These are phyloP conservation scores for Thaumatotibia leucotreta DNA, from an alignment of 1,140 invertebrate genomes.

Conservation along the genomic window DNA sequence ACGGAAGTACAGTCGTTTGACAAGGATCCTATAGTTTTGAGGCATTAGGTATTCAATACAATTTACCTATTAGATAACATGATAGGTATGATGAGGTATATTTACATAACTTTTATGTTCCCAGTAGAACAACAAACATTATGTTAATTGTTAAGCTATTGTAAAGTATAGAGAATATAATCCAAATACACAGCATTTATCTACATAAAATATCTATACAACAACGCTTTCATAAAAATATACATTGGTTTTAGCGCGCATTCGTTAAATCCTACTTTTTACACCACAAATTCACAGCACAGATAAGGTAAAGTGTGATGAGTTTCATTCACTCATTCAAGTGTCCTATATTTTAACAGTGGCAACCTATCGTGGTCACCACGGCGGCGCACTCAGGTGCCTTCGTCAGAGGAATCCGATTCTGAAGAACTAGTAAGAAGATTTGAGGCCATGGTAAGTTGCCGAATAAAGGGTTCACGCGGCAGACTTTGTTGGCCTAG, in stretches of 20 bases:
- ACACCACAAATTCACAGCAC: constrained; percentile 57
- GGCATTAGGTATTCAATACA: not conserved
- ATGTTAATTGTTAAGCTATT: not conserved
- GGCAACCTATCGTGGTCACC: constrained; percentile 69
- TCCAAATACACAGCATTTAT: constrained; percentile 3
- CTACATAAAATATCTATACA: not conserved
- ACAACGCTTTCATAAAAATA: constrained; percentile 7
- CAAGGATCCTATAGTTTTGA: not conserved
- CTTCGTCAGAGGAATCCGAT: constrained; percentile 65
- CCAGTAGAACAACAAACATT: not conserved
- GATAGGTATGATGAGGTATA: not conserved
- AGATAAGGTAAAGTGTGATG: constrained; percentile 25
- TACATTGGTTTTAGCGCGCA: constrained; percentile 1
- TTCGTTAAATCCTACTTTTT: constrained; percentile 7
- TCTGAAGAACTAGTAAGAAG: constrained; percentile 70
- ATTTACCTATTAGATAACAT: not conserved
- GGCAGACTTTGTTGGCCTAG: constrained; percentile 66
- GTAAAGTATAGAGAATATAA: not conserved
- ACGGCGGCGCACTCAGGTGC: constrained; percentile 70
- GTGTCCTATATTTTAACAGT: constrained; percentile 63
- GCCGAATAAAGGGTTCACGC: constrained; percentile 59
- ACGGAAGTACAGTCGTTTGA: not conserved
- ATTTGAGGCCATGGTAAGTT: constrained; percentile 64
- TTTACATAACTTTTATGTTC: not conserved
- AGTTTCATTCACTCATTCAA: constrained; percentile 30